phyloP scores from a whole-genome alignment of 1,140 invertebrate genomes.

The Leptestheria dahalacensis region DNA sequence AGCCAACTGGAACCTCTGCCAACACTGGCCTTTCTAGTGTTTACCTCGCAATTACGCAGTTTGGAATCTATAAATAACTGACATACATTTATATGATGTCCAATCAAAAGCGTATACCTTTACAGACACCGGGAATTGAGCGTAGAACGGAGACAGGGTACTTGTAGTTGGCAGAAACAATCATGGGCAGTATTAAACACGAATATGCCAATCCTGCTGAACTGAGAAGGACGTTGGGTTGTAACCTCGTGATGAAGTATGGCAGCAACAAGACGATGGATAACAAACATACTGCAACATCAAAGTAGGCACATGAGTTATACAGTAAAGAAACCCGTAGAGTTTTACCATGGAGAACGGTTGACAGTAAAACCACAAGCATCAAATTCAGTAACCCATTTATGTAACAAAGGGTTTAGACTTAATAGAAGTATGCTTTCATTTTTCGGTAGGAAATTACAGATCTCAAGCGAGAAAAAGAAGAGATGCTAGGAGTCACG shows the following conservation, averaged over 20 bases:
- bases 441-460: no score
- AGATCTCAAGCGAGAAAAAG: no score
- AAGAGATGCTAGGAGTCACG: no score
- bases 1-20: neutral
- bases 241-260: conserved; percentile 33
- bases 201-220: conserved; percentile 43
- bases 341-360: no score
- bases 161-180: conserved; percentile 46
- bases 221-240: conserved; percentile 37
- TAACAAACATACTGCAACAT: conserved; percentile 41
- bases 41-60: no score
- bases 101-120: conserved; percentile 24
- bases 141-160: conserved; percentile 40
- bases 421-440: no score
- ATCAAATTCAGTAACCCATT: no score
- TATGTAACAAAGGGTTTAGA: no score
- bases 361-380: no score
- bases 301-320: conserved; percentile 15
- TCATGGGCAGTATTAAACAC: conserved; percentile 41
- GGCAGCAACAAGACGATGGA: conserved; percentile 43
- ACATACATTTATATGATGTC: neutral
- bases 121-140: conserved; percentile 27
- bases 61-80: no score
- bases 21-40: no score
- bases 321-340: neutral